phyloP scores from a whole-genome alignment of 2,888 invertebrate genomes.

The Oscheius sp. region DNA sequence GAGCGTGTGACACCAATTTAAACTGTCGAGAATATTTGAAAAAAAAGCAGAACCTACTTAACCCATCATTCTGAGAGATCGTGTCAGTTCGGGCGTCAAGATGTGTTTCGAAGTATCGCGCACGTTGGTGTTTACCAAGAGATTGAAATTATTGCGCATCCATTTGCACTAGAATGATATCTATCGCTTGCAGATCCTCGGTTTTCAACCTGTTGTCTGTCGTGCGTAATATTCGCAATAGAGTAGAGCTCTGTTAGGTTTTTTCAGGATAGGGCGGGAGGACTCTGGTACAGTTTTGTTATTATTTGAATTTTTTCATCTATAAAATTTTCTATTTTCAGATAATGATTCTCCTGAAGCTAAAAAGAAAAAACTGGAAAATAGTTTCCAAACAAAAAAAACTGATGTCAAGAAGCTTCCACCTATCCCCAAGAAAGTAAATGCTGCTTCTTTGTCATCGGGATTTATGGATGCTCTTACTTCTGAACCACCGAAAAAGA shows the following conservation, averaged over 20 bases:
- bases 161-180: not conserved
- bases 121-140: not conserved
- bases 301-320: not conserved
- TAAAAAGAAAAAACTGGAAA: slow-evolving; percentile 18
- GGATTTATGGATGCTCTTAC: slow-evolving; percentile 34
- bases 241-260: too few relatives aligned
- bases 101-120: not conserved
- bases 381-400: too few relatives aligned
- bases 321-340: not conserved
- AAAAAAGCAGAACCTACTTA: not conserved
- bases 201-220: too few relatives aligned
- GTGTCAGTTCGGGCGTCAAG: not conserved
- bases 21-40: not conserved
- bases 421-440: not conserved
- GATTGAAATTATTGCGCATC: not conserved
- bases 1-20: too few relatives aligned
- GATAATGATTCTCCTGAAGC: slow-evolving; percentile 2
- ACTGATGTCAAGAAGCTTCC: not conserved
- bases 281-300: slow-evolving; percentile 3
- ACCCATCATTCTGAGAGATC: not conserved
- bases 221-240: too few relatives aligned
- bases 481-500: slow-evolving; percentile 13
- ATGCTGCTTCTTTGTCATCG: not conserved
- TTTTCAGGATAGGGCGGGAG: slow-evolving; percentile 22
- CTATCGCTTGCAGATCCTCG: too few relatives aligned